Percentiles rank a stretch among this genome's conserved stretches.
These are phyloP conservation scores for Chaunax sp. DNA, from an alignment of 2,797 vertebrate genomes.

Conservation along the genomic window DNA sequence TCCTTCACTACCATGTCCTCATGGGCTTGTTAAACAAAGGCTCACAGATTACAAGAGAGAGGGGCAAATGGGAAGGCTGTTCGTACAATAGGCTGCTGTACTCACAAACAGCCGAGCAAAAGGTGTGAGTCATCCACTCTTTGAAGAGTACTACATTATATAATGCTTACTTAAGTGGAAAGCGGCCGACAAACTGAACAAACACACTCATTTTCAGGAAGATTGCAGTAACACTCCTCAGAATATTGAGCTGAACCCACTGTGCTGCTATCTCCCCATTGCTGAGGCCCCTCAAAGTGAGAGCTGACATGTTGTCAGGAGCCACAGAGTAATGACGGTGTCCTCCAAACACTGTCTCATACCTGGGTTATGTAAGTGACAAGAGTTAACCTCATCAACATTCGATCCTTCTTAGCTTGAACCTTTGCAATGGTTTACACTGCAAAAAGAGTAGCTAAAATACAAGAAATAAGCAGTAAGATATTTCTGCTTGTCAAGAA, in stretches of 20 bases:
- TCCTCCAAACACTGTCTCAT: conserved; percentile 21
- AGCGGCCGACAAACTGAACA: background rate
- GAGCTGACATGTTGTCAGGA: conserved; percentile 17
- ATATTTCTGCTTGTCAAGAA: too few relatives aligned
- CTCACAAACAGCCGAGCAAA: conserved; percentile 13
- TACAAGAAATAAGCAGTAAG: too few relatives aligned
- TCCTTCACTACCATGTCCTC: conserved; percentile 33
- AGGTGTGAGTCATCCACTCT: conserved; percentile 6
- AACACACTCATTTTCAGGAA: background rate
- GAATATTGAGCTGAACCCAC: background rate
- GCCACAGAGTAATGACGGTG: conserved; percentile 9
- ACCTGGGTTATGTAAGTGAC: conserved; percentile 31
- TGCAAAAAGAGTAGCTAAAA: too few relatives aligned
- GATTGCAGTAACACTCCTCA: background rate
- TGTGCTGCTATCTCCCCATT: background rate
- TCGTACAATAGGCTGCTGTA: background rate
- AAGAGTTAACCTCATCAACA: conserved; percentile 17
- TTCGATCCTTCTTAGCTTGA: conserved; percentile 2
- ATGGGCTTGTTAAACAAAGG: conserved; percentile 52
- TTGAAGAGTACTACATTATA: background rate
- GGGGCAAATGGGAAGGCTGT: conserved; percentile 2
- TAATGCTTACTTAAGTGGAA: background rate
- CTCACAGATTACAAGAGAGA: conserved; percentile 26
- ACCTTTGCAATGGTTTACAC: too few relatives aligned
- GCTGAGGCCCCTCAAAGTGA: background rate